Percentiles rank a stretch among this genome's conserved stretches.
Evolutionary conservation across 2,113 vertebrate species (phyloP).

Genomic region (Tylochromis polylepis): DNA sequence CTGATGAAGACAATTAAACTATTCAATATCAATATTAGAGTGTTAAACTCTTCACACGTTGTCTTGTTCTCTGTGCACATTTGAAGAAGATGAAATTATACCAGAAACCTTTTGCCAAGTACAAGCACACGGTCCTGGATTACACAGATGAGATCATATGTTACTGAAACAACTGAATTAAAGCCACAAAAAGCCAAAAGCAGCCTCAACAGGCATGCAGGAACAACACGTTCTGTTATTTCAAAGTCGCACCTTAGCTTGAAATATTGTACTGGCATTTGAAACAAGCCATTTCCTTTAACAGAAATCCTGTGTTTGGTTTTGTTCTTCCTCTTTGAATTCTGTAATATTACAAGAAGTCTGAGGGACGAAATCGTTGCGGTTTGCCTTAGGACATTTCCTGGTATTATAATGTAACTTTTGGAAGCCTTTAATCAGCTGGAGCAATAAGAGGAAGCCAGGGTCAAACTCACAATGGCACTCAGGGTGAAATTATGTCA

Average conservation of each 20-base stretch:
- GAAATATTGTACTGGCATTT: background rate
- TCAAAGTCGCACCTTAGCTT: background rate
- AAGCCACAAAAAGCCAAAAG: background rate
- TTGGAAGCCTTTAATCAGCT: constrained; percentile 14
- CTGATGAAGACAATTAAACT: background rate
- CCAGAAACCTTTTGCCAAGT: background rate
- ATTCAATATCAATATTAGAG: background rate
- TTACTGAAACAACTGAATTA: background rate
- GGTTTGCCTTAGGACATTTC: constrained; percentile 17
- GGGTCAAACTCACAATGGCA: background rate
- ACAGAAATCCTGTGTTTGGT: constrained; percentile 30
- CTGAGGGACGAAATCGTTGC: background rate
- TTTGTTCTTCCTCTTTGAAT: constrained; percentile 26
- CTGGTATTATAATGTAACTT: constrained; percentile 8
- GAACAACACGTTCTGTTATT: background rate
- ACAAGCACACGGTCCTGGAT: background rate
- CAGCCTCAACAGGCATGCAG: background rate
- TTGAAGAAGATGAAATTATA: background rate
- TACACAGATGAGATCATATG: background rate
- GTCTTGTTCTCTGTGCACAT: background rate
- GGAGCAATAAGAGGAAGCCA: constrained; percentile 19
- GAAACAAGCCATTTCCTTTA: constrained; percentile 1
- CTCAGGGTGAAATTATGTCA: constrained; percentile 2
- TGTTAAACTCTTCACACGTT: background rate
- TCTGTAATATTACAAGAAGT: background rate